Evolutionary conservation across 2,888 invertebrate genomes (phyloP).

Genomic region (Eubasilissa splendida): DNA sequence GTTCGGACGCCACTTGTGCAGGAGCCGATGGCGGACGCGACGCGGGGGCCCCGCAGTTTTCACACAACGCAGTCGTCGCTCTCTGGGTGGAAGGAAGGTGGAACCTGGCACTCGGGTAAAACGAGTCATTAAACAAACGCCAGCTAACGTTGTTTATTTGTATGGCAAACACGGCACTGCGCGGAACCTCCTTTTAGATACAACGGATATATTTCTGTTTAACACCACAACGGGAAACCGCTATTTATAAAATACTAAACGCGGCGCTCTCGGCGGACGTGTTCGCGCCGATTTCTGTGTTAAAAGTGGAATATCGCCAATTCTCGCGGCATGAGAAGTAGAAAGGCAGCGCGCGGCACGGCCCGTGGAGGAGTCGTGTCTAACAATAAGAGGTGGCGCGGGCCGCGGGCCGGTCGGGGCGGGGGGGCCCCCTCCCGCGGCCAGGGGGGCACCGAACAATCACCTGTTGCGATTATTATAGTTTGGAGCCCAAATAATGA

Average conservation of each 20-base stretch:
- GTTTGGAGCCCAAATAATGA: slow-evolving; percentile 16
- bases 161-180: slow-evolving; percentile 20
- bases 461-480: slow-evolving; percentile 44
- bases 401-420: slow-evolving; percentile 13
- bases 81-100: not conserved
- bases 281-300: slow-evolving; percentile 25
- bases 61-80: slow-evolving; percentile 2
- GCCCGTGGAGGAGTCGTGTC: slow-evolving; percentile 30
- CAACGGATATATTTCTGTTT: slow-evolving; percentile 16
- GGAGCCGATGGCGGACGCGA: not conserved
- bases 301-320: slow-evolving; percentile 30
- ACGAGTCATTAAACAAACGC: slow-evolving; percentile 29
- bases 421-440: slow-evolving; percentile 18
- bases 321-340: slow-evolving; percentile 17
- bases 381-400: slow-evolving; percentile 39
- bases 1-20: not conserved
- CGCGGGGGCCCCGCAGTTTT: slow-evolving; percentile 25
- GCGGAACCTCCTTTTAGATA: not conserved
- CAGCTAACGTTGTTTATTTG: slow-evolving; percentile 19
- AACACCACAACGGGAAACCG: slow-evolving; percentile 13
- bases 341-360: slow-evolving; percentile 38
- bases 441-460: slow-evolving; percentile 44
- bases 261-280: not conserved
- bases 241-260: slow-evolving; percentile 21
- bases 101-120: slow-evolving; percentile 6